Base-by-base conservation (phyloP, 2,888 invertebrate species). In the Trissoscelio sp. region DNA sequence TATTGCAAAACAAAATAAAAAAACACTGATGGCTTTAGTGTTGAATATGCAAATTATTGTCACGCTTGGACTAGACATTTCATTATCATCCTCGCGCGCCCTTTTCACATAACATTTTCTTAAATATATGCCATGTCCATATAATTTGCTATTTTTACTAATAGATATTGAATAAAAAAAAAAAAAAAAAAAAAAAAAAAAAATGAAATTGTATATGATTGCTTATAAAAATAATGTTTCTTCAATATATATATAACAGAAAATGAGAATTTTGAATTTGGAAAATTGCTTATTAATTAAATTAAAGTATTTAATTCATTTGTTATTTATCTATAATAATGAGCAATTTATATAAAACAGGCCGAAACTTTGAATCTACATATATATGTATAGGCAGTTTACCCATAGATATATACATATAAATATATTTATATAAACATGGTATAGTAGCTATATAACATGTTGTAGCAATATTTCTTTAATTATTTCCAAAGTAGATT, bases 391-490 rank as follows among this genome's bases (percentile, higher is more conserved):
- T 20, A 55, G 42, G 58, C 37, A 66, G 44, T 51, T 64, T 18
- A 77, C 42, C 62, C 48, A 28, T 62, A 53, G 48, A 58, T 20
- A 69, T 58, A 67, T 48, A 75, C 39, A 58, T 48, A 31, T 51
- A 67, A 22, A 74, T 75, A 69, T 72, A 37, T 78, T 81, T 87
- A 81, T 82, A 84, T 85, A 85, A 85, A 86, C 83, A 83, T 86
- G 86, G 84, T 84, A 80, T 87, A 78, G 80, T 88, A 88, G 85
- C 86, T 86, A 83, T 85, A 85, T 86, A 79, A 79, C 83, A 85
- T 83, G 87, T 87, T 86, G 84, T 87, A 88, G 85, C 87, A 85
- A 87, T 84, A 87, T 88, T 88, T 87, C 85, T 85, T 79, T 79
- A 74, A 34, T 46, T 64, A 62, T 57, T 77, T 48, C n/a, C 44